Conservation (phyloP, 2,888 invertebrate genomes). For the Drosophila ustulata region DNA sequence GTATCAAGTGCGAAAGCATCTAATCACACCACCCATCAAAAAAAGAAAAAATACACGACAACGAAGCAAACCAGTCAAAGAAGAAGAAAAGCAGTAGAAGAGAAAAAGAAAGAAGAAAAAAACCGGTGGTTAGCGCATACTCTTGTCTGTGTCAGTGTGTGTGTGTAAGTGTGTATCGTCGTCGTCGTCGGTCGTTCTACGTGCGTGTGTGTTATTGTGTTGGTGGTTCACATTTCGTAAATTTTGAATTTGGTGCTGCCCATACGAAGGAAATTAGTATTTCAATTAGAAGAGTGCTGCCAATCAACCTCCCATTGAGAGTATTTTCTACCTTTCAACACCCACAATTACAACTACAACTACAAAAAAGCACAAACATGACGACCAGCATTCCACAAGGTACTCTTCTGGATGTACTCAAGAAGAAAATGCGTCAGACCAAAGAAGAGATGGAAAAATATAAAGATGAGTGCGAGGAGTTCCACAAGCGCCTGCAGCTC, state of each 20-base stretch:
- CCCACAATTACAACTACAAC: constrained; percentile 54
- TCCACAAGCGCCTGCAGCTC: constrained; percentile 96
- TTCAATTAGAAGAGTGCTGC: constrained; percentile 44
- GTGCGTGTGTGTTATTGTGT: constrained; percentile 72
- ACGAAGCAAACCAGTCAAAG: constrained; percentile 57
- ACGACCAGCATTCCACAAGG: constrained; percentile 96
- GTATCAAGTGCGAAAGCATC: constrained; percentile 38
- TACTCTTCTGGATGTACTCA: constrained; percentile 97
- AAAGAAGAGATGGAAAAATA: constrained; percentile 99
- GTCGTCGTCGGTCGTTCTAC: constrained; percentile 58
- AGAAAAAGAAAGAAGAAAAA: constrained; percentile 69
- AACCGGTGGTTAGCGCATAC: constrained; percentile 81
- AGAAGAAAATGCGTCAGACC: constrained; percentile 99
- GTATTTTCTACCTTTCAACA: constrained; percentile 53
- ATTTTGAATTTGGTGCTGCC: constrained; percentile 61
- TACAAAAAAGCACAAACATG: constrained; percentile 86
- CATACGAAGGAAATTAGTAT: constrained; percentile 56
- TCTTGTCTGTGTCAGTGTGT: constrained; percentile 51
- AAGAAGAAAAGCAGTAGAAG: constrained; percentile 62
- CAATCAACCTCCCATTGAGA: constrained; percentile 32
- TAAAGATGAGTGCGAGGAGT: constrained; percentile 98
- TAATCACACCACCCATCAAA: constrained; percentile 13
- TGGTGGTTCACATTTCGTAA: constrained; percentile 67
- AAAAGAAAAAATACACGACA: constrained; percentile 49
- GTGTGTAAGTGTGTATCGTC: constrained; percentile 33